Percentiles rank a stretch among this genome's conserved stretches.
Conservation (phyloP, 2,888 invertebrate genomes). For the Nemapogon koenigi region DNA sequence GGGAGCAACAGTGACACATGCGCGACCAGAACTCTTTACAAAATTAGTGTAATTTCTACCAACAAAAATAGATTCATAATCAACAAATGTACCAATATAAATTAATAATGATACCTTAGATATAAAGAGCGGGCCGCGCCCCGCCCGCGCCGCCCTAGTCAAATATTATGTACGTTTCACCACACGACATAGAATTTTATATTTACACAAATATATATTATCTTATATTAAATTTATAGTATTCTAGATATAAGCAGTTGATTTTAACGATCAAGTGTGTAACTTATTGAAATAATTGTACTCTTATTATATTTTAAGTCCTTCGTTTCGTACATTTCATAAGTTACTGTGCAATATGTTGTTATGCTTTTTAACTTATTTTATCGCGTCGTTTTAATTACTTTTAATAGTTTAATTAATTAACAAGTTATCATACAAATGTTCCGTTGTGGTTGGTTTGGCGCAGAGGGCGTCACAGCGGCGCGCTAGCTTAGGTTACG, state of each 20-base stretch:
- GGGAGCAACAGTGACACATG: constrained; percentile 50
- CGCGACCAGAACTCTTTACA: constrained; percentile 33
- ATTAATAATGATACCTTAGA: constrained; percentile 55
- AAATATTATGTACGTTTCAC: constrained; percentile 33
- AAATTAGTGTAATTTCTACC: constrained; percentile 66
- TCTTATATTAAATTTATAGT: constrained; percentile 58
- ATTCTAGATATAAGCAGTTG: constrained; percentile 64
- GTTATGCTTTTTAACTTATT: constrained; percentile 53
- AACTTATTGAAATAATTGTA: constrained; percentile 23
- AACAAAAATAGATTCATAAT: constrained; percentile 68
- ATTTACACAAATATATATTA: constrained; percentile 62
- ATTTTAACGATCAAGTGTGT: constrained; percentile 28
- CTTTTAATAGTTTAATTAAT: constrained; percentile 1
- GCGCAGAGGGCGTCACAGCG: background rate
- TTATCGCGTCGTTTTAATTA: constrained; percentile 38
- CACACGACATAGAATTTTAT: constrained; percentile 63
- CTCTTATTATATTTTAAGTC: constrained; percentile 12
- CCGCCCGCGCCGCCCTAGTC: constrained; percentile 1
- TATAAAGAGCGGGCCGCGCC: constrained; percentile 23
- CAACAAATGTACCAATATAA: constrained; percentile 77
- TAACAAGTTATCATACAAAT: background rate
- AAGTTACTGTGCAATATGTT: constrained; percentile 52
- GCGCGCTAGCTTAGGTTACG: constrained; percentile 34
- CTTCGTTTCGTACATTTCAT: constrained; percentile 9
- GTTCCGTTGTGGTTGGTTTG: constrained; percentile 4